Evolutionary conservation across 2,888 invertebrate species (phyloP), one percentile per base, ranked within the genome.

Genomic region (Athrips mouffetella): DNA sequence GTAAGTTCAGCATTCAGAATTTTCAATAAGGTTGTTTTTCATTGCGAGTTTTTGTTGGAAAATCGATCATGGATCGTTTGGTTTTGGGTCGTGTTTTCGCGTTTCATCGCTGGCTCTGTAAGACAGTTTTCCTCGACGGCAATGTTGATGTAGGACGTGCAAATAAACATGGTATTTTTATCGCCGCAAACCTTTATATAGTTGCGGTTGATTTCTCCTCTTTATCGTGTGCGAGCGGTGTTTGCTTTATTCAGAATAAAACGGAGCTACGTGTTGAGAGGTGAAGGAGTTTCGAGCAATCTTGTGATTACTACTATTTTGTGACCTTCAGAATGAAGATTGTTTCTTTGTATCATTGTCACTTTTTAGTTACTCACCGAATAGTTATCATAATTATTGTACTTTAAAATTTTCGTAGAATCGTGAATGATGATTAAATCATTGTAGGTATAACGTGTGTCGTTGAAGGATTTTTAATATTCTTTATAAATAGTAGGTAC

Each of bases 131-230:
- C 65, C 70, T 60, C 74, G 63, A 58, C 62, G 63, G 65, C 55
- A 67, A 63, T 69, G 65, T 75, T 81, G 83, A 85, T 84, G 85
- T 87, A 84, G 86, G 86, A 87, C 87, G 85, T 85, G 87, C 82
- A 85, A 87, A 87, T 88, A 88, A 88, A 88, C 86, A 86, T 80
- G 73, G 82, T 85, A 88, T 88, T 87, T 88, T 88, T 88, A 88
- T 86, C 78, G 80, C 70, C 70, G 69, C 85, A 84, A 87, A 87
- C 88, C 87, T 88, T 87, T 87, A 87, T 87, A 86, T 86, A 86
- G 87, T 86, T 80, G 85, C 80, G 84, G 85, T 85, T 82, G 87
- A 86, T 88, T 86, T 87, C 81, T 80, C 76, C 84, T 83, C 79
- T 86, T 87, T 87, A 86, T 86, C 84, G 81, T 65, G 74, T 68